Evolutionary conservation across 2,113 vertebrate species (phyloP).

Genomic region (Clinocottus analis): DNA sequence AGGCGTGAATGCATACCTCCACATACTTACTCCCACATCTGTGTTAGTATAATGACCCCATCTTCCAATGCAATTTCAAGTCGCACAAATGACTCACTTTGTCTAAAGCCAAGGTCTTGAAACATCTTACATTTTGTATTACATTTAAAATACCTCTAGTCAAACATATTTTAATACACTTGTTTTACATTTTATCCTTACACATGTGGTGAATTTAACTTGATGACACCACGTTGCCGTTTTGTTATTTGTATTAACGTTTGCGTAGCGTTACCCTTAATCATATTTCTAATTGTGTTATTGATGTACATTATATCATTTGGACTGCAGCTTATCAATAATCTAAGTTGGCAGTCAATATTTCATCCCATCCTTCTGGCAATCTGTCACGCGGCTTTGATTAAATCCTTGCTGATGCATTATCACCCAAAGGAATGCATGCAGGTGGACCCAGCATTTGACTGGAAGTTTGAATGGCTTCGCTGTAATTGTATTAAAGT

Average conservation of each 20-base stretch:
- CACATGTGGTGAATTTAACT: background rate
- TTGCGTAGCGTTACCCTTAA: constrained; percentile 15
- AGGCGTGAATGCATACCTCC: background rate
- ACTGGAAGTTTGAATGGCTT: constrained; percentile 3
- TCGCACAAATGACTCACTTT: constrained; percentile 17
- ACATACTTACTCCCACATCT: constrained; percentile 4
- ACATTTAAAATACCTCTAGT: constrained; percentile 30
- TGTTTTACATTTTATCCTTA: constrained; percentile 21
- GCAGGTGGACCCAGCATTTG: constrained; percentile 1
- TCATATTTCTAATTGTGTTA: constrained; percentile 33
- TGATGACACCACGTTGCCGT: background rate
- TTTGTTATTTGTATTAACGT: background rate
- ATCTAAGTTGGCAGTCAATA: constrained; percentile 51
- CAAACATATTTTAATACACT: constrained; percentile 7
- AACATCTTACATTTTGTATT: constrained; percentile 29
- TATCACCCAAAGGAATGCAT: constrained; percentile 15
- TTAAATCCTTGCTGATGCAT: constrained; percentile 45
- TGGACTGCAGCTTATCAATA: constrained; percentile 48
- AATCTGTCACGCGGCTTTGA: constrained; percentile 23
- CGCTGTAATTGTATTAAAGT: background rate
- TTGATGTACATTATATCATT: constrained; percentile 40
- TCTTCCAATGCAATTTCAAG: constrained; percentile 23
- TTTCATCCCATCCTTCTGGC: constrained; percentile 41
- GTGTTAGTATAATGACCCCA: constrained; percentile 19
- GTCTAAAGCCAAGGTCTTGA: constrained; percentile 24